Evolutionary conservation across 1,140 invertebrate genomes (phyloP), one percentile per base, ranked within the genome.

Genomic region (Tyrophagus putrescentiae): DNA sequence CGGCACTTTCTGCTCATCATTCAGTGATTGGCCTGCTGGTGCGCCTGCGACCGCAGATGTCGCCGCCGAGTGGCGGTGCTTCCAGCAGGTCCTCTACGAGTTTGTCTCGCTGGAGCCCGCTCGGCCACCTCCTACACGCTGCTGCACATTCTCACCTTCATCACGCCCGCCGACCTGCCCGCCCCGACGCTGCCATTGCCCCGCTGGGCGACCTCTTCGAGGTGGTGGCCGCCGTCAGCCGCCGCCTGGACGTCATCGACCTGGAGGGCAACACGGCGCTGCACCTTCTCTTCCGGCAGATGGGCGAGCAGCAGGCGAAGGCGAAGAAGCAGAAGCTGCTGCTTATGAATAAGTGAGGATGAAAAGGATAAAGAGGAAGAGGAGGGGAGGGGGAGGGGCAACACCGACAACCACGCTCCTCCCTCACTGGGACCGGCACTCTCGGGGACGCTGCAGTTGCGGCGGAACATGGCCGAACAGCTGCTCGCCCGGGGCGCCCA

Each of bases 401-500:
- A n/a, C n/a, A n/a, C n/a, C n/a, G n/a, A n/a, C n/a, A n/a, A n/a
- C n/a, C n/a, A n/a, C n/a, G n/a, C n/a, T n/a, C n/a, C n/a, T n/a
- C n/a, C n/a, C n/a, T n/a, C n/a, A n/a, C n/a, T n/a, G n/a, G n/a
- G n/a, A n/a, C n/a, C n/a, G n/a, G n/a, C n/a, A n/a, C n/a, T n/a
- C n/a, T n/a, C n/a, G n/a, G n/a, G n/a, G n/a, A n/a, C n/a, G n/a
- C n/a, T n/a, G n/a, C n/a, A n/a, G n/a, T n/a, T n/a, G n/a, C n/a
- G n/a, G 25, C 57, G 67, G 36, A 77, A 78, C 16, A 75, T 91
- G 13, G 78, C 85, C 0, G 75, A 77, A 61, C 77, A 77, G 2
- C 74, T 95, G 0, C 75, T 95, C 0, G 73, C 80, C 3, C 75
- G 79, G 65, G 88, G 87, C 28, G 85, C 85, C 9, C 90, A 96